Evolutionary conservation across 2,888 invertebrate genomes (phyloP).

Genomic region (Frankliniella intonsa): DNA sequence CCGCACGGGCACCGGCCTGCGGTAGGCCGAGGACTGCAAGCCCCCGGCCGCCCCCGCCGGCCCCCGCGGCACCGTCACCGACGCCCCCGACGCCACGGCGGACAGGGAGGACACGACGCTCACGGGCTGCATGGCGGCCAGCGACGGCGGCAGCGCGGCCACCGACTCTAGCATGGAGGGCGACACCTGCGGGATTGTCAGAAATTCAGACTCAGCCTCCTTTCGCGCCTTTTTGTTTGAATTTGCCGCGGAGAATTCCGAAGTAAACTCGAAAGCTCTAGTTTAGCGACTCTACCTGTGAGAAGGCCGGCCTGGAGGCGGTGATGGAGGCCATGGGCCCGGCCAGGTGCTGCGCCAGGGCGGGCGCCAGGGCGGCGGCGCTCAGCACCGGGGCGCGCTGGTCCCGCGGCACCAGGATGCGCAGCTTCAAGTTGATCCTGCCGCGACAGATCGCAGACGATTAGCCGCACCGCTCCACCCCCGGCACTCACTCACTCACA

Average conservation of each 20-base stretch:
- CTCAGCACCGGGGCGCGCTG: not conserved
- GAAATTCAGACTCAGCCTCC: not conserved
- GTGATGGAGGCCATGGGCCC: not conserved
- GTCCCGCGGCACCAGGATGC: conserved; percentile 3
- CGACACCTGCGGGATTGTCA: not conserved
- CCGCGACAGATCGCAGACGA: not conserved
- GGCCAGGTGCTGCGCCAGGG: not conserved
- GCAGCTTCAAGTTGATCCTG: conserved; percentile 12
- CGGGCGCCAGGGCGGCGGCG: not conserved
- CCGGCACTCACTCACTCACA: too few relatives aligned
- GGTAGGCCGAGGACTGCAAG: not conserved
- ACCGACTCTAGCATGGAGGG: not conserved
- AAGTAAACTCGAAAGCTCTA: too few relatives aligned
- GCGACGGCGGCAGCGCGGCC: conserved; percentile 7
- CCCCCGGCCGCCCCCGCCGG: not conserved
- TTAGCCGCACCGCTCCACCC: too few relatives aligned
- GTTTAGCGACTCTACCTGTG: not conserved
- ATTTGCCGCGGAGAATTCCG: too few relatives aligned
- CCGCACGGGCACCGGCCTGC: not conserved
- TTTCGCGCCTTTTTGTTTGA: too few relatives aligned
- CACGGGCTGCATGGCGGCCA: not conserved
- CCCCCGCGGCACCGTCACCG: not conserved
- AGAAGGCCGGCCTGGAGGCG: not conserved
- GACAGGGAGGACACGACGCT: not conserved
- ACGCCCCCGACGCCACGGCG: not conserved